Evolutionary conservation across 2,113 vertebrate genomes (phyloP).

Genomic region (Oreochromis tanganicae): DNA sequence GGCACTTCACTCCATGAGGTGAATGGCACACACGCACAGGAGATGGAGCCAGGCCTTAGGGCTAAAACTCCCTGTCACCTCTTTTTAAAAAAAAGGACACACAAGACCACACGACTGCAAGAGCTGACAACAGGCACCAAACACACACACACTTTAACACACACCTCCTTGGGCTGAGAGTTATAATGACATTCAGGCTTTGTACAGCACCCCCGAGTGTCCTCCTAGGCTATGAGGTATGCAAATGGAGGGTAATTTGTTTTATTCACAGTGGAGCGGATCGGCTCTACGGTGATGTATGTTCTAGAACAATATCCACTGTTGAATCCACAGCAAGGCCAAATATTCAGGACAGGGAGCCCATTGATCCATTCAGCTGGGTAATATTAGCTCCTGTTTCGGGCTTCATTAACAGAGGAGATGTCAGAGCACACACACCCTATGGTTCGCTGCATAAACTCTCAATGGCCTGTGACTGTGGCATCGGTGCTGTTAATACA

Average conservation of each 20-base stretch:
- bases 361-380: slow-evolving; percentile 10
- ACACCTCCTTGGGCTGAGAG: background rate
- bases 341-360: background rate
- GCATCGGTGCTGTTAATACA: background rate
- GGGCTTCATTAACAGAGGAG: slow-evolving; percentile 3
- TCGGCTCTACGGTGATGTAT: background rate
- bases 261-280: background rate
- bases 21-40: background rate
- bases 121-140: background rate
- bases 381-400: background rate
- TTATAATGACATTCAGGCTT: slow-evolving; percentile 15
- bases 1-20: background rate
- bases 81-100: background rate
- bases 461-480: background rate
- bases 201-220: background rate
- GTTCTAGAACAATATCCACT: background rate
- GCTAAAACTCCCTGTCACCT: background rate
- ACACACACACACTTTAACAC: background rate
- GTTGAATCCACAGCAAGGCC: slow-evolving; percentile 8
- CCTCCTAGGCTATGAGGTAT: slow-evolving; percentile 6
- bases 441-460: background rate
- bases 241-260: slow-evolving; percentile 35
- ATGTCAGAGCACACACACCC: background rate
- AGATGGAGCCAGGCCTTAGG: background rate
- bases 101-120: background rate